phyloP scores from a whole-genome alignment of 1,140 invertebrate species.

The Nomia melanderi region DNA sequence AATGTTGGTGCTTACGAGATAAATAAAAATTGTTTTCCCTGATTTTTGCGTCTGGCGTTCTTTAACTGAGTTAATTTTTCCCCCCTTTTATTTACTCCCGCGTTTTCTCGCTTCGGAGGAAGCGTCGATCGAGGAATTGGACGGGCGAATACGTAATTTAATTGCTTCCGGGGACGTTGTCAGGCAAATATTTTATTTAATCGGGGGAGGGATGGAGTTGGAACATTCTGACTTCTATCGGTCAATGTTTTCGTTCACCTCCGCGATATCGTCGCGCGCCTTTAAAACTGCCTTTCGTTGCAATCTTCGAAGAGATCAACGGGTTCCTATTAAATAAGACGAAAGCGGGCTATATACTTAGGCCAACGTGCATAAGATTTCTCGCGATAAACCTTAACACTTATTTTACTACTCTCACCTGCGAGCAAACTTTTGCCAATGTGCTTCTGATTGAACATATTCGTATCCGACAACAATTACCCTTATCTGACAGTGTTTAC shows the following conservation, averaged over 20 bases:
- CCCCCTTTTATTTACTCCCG: constrained; percentile 40
- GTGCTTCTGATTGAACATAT: background rate
- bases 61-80: constrained; percentile 19
- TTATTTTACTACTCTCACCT: background rate
- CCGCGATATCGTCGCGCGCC: constrained; percentile 11
- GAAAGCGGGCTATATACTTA: constrained; percentile 17
- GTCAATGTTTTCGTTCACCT: constrained; percentile 14
- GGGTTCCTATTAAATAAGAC: constrained; percentile 38
- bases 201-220: constrained; percentile 64
- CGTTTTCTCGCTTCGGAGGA: background rate
- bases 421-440: background rate
- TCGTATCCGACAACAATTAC: constrained; percentile 14
- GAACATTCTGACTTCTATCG: constrained; percentile 48
- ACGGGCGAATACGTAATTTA: constrained; percentile 65
- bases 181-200: constrained; percentile 72
- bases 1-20: background rate
- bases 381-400: constrained; percentile 32
- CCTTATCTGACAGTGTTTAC: constrained; percentile 10
- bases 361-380: constrained; percentile 21
- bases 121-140: background rate
- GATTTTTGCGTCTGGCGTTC: background rate
- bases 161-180: constrained; percentile 51
- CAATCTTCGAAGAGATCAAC: constrained; percentile 40
- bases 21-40: background rate
- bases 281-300: constrained; percentile 6